Evolutionary conservation across 2,888 invertebrate genomes (phyloP), one percentile per base, ranked within the genome.

Genomic region (Carcina quercana): DNA sequence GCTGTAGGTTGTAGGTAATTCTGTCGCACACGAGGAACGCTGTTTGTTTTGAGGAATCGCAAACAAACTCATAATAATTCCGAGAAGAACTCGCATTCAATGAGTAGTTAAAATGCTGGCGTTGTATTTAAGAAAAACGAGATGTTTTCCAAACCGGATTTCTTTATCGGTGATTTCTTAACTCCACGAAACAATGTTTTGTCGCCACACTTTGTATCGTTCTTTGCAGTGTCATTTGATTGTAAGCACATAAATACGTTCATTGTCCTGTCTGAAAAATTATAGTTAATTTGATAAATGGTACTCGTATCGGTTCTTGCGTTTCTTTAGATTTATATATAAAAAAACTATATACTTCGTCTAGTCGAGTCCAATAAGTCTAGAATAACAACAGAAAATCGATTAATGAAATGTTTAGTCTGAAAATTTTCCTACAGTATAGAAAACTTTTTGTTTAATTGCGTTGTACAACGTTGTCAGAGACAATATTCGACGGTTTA

Each of bases 401-500:
- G n/a, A n/a, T n/a, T n/a, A n/a, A n/a, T n/a, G n/a, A n/a, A n/a
- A n/a, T n/a, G n/a, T n/a, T n/a, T n/a, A n/a, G n/a, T n/a, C n/a
- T n/a, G n/a, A n/a, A n/a, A n/a, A n/a, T n/a, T n/a, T n/a, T n/a
- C n/a, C n/a, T n/a, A n/a, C n/a, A n/a, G n/a, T n/a, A n/a, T n/a
- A n/a, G n/a, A 33, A 32, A 26, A 10, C 15, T 15, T 28, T n/a
- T n/a, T 37, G 34, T 34, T 34, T 33, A 22, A 49, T 56, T 48
- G 54, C 45, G 50, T 53, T 49, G 50, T 56, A 49, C 46, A 56
- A 47, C 53, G 58, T 64, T 68, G 67, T 70, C 59, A 60, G 59
- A 65, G 61, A 66, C 61, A 66, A 63, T 67, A 72, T 79, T 76
- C 63, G 65, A 72, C 75, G 76, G 78, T 82, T 83, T 83, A 83